phyloP scores from a whole-genome alignment of 2,113 vertebrate species.

The Microtus montanus region DNA sequence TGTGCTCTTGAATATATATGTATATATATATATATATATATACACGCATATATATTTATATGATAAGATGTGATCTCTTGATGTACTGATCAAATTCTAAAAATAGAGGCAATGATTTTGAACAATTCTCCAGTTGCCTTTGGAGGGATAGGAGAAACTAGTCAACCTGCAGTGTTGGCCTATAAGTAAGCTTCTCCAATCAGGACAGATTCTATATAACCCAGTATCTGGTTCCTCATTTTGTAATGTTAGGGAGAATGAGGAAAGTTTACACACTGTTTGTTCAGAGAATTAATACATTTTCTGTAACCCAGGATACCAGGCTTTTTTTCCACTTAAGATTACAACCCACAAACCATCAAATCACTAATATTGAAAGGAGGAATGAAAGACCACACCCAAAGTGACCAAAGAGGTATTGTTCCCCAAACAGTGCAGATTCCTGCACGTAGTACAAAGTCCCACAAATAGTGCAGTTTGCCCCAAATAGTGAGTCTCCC shows the following conservation, averaged over 20 bases:
- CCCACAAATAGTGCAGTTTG: neutral
- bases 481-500: neutral
- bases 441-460: neutral
- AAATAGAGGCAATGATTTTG: conserved; percentile 38
- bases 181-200: conserved; percentile 72
- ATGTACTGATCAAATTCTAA: conserved; percentile 53
- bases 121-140: conserved; percentile 25
- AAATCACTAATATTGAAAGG: neutral
- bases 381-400: neutral
- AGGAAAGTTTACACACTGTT: neutral
- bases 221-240: conserved; percentile 14
- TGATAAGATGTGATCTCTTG: conserved; percentile 72
- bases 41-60: neutral
- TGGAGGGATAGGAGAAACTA: neutral
- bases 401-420: neutral
- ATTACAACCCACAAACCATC: conserved; percentile 12
- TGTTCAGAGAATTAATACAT: neutral
- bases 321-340: neutral
- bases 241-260: conserved; percentile 23
- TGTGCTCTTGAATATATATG: conserved; percentile 73
- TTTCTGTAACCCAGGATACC: neutral
- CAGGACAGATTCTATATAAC: conserved; percentile 9
- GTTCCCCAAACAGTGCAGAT: neutral
- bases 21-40: too few species aligned
- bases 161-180: neutral